Base-by-base conservation (phyloP, 2,888 invertebrate genomes). In the Unio delphinus region DNA sequence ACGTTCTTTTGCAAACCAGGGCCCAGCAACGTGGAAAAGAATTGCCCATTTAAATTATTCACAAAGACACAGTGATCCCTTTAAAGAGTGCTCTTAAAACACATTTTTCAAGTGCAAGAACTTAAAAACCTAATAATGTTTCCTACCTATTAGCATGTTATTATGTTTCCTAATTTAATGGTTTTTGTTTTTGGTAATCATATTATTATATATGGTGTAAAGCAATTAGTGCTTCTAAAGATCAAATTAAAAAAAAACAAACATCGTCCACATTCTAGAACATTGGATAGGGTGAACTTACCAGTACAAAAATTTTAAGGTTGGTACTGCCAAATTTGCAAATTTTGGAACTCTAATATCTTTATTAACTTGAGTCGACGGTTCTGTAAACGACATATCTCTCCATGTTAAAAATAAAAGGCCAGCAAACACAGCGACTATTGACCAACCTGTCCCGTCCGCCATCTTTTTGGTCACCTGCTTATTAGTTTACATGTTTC, bases 261-360 rank as follows among this genome's bases (percentile, higher is more conserved):
- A 63, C n/a, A 63, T n/a, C 26, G 55, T 28, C 23, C 34, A 18
- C 11, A 54, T 30, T 18, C 62, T n/a, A 20, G 17, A 34, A 7
- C 20, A 54, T 34, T 18, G 4, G n/a, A 62, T 34, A n/a, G 7
- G 5, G 54, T 23, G 63, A 20, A 55, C 87, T 78, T 76, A 89
- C 89, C 89, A 89, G 72, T 83, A 89, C 73, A 89, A 72, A 77
- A 89, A 88, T 71, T 83, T 89, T 23, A 89, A 77, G 8, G 88
- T 88, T 28, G 89, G 89, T 26, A 86, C 84, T 45, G 89, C 87
- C 77, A 89, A 84, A 67, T 84, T 83, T 8, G 87, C 77, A 55
- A 89, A 73, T 76, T 88, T 89, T 28, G 88, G 87, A 8, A 85
- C 83, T 65, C 86, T 87, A 28, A 88, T 86, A 61, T 84, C 83